phyloP scores from a whole-genome alignment of 2,888 invertebrate species.

The Nomada ferruginata region DNA sequence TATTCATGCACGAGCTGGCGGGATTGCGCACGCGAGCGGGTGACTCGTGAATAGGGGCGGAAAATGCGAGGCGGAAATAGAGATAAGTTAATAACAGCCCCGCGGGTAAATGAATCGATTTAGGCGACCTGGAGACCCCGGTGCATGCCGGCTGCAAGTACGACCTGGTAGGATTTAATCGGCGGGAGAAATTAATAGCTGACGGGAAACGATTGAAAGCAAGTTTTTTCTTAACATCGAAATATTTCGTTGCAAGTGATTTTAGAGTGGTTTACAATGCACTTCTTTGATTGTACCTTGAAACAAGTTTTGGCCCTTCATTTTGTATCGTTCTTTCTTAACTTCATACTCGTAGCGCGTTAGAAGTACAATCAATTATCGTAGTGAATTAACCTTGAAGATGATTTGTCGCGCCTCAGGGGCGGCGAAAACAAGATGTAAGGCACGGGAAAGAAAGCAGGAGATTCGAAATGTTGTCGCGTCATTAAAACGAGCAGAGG shows the following conservation, averaged over 20 bases:
- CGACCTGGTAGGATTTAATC: no score
- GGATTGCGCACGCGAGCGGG: not conserved
- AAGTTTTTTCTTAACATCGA: no score
- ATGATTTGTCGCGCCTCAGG: not conserved
- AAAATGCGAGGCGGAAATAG: constrained; percentile 35
- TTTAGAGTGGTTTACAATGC: no score
- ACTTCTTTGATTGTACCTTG: not conserved
- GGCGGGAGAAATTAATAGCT: no score
- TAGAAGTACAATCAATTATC: not conserved
- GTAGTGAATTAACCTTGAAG: not conserved
- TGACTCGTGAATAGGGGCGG: not conserved
- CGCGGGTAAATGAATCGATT: constrained; percentile 25
- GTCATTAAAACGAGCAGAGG: constrained; percentile 50
- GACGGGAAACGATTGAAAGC: no score
- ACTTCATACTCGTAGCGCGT: not conserved
- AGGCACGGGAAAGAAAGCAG: not conserved
- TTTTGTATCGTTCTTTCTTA: not conserved
- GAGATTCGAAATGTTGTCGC: constrained; percentile 32
- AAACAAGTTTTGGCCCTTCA: not conserved
- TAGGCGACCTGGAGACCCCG: not conserved
- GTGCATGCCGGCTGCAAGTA: no score
- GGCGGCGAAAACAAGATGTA: not conserved
- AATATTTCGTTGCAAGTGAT: no score
- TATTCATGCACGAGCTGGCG: constrained; percentile 35
- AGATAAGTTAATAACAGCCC: constrained; percentile 25